Evolutionary conservation across 2,113 vertebrate species (phyloP).

Genomic region (Scartelaos histophorus): DNA sequence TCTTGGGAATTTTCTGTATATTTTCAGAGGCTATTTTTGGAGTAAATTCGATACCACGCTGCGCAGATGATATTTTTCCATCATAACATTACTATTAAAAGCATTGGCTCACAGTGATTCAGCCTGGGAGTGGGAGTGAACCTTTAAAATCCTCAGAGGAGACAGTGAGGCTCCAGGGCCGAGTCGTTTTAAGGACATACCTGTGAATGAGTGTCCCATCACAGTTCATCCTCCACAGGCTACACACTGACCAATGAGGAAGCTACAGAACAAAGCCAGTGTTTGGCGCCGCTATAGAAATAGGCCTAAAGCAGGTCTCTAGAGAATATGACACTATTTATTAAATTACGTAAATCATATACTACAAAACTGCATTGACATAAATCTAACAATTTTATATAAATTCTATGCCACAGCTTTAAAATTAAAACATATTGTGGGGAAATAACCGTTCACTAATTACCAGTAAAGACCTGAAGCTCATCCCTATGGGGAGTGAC

Average conservation of each 20-base stretch:
- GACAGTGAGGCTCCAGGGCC: conserved; percentile 16
- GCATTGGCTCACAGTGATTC: conserved; percentile 18
- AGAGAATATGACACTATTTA: not conserved
- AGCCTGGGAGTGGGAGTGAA: conserved; percentile 16
- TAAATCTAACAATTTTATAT: not conserved
- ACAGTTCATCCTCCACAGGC: not conserved
- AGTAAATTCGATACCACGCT: not conserved
- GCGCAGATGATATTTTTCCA: not conserved
- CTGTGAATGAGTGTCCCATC: conserved; percentile 23
- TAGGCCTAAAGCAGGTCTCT: not conserved
- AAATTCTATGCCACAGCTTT: not conserved
- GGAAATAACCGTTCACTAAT: not conserved
- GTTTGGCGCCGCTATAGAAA: not conserved
- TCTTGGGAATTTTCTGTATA: not conserved
- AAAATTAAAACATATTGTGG: not conserved
- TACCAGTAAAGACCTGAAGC: not conserved
- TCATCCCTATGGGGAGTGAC: not conserved
- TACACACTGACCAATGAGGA: conserved; percentile 16
- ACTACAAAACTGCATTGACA: not conserved
- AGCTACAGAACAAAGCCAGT: not conserved
- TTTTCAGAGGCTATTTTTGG: conserved; percentile 9
- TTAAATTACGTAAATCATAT: not conserved
- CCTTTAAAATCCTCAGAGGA: conserved; percentile 10
- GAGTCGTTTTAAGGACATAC: conserved; percentile 2
- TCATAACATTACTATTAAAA: not conserved